phyloP scores from a whole-genome alignment of 2,797 vertebrate genomes.

The Threskiornis aethiopicus region DNA sequence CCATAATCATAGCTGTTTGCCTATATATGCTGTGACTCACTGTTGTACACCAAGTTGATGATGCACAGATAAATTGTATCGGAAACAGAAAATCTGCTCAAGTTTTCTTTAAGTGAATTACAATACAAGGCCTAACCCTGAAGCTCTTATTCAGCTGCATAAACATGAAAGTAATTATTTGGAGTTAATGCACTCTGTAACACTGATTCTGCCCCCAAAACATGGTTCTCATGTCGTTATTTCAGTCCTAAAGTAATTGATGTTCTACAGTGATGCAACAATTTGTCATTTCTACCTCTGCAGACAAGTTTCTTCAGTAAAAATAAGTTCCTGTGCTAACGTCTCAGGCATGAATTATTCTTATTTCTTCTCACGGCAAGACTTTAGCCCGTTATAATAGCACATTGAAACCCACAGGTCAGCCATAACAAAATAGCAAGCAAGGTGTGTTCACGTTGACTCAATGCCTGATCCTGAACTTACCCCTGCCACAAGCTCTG shows the following conservation, averaged over 20 bases:
- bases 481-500: background rate
- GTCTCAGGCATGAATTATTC: background rate
- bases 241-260: background rate
- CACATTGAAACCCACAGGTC: background rate
- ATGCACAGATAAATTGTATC: background rate
- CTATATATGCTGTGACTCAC: background rate
- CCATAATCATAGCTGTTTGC: background rate
- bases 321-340: background rate
- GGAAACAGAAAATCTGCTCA: background rate
- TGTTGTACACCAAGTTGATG: background rate
- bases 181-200: background rate
- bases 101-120: background rate
- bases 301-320: background rate
- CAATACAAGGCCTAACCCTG: background rate
- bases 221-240: background rate
- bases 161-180: background rate
- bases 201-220: background rate
- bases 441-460: background rate
- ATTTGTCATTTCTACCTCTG: background rate
- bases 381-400: background rate
- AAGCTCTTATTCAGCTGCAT: background rate
- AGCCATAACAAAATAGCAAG: background rate
- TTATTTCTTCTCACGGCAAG: background rate
- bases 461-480: background rate
- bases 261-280: background rate